Conservation (phyloP, 1,140 invertebrate species). For the Brachystomella parvula region DNA sequence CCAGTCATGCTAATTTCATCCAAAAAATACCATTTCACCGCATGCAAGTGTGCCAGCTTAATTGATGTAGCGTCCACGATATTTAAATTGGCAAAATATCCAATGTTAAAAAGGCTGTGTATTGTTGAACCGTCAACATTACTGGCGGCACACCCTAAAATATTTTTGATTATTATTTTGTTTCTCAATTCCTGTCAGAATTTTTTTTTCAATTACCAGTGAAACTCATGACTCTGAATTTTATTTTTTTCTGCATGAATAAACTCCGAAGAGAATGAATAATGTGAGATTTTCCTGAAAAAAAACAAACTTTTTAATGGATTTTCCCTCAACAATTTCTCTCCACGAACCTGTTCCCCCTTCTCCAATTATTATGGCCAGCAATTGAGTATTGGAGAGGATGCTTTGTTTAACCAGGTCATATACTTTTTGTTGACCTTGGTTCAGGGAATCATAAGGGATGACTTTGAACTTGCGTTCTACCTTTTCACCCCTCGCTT, state of each 20-base stretch:
- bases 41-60: not conserved
- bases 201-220: not conserved
- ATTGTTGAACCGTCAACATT: not conserved
- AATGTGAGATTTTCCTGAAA: not conserved
- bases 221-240: not conserved
- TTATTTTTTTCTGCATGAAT: not conserved
- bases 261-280: not conserved
- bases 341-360: not conserved
- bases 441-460: not conserved
- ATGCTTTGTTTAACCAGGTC: not conserved
- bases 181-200: not conserved
- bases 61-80: not conserved
- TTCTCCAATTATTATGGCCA: not conserved
- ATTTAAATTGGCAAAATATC: not conserved
- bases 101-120: not conserved
- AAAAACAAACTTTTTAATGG: not conserved
- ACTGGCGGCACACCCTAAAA: not conserved
- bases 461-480: not conserved
- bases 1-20: not conserved
- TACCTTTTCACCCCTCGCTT: too few relatives aligned
- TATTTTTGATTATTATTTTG: not conserved
- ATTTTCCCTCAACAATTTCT: not conserved
- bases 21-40: not conserved
- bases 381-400: not conserved
- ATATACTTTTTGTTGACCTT: not conserved